phyloP scores from a whole-genome alignment of 2,113 vertebrate species.

The Pteronura brasiliensis region DNA sequence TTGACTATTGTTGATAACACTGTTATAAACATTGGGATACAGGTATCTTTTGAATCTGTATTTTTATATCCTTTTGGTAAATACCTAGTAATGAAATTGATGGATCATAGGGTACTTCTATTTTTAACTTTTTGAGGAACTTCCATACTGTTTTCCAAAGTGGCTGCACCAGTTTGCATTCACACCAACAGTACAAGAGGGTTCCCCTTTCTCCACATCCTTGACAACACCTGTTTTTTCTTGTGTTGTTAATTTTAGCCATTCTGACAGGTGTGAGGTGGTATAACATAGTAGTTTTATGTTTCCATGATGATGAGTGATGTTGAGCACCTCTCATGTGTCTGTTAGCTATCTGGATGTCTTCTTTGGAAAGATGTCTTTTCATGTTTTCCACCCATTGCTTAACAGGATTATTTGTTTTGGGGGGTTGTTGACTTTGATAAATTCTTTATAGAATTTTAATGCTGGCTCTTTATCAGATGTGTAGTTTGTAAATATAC shows the following conservation, averaged over 20 bases:
- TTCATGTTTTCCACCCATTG: neutral
- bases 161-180: neutral
- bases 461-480: neutral
- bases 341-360: neutral
- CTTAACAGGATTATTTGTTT: neutral
- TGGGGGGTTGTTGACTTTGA: neutral
- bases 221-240: neutral
- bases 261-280: neutral
- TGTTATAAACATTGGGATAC: neutral
- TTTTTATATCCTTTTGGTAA: neutral
- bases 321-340: neutral
- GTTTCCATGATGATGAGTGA: neutral
- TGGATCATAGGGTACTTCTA: neutral
- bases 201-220: neutral
- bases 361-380: neutral
- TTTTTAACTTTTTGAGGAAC: neutral
- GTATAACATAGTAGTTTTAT: neutral
- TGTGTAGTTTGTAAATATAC: neutral
- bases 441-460: neutral
- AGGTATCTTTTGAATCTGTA: neutral
- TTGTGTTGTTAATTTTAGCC: neutral
- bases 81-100: neutral
- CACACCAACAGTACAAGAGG: neutral
- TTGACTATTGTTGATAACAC: neutral
- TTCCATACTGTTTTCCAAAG: neutral